phyloP scores from a whole-genome alignment of 2,113 vertebrate species.

The Danionella cerebrum region DNA sequence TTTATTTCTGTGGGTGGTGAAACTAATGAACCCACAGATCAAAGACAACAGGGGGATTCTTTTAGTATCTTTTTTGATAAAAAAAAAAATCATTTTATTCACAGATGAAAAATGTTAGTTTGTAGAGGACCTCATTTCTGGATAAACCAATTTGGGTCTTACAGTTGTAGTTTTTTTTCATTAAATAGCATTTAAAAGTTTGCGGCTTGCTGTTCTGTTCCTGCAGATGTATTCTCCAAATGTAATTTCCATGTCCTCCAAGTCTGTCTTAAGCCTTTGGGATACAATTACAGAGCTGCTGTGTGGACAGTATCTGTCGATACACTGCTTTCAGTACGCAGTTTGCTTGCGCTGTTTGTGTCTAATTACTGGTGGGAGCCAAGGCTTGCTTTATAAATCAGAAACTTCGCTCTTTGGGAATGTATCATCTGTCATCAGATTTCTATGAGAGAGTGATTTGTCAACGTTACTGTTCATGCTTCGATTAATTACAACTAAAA shows the following conservation, averaged over 20 bases:
- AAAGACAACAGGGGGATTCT: background rate
- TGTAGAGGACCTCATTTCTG: background rate
- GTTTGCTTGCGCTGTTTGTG: constrained; percentile 30
- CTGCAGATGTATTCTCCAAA: constrained; percentile 24
- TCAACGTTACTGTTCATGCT: constrained; percentile 25
- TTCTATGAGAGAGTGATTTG: constrained; percentile 39
- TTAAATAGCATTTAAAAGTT: constrained; percentile 36
- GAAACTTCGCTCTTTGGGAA: constrained; percentile 14
- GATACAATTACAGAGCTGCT: constrained; percentile 33
- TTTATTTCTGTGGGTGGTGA: background rate
- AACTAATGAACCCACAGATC: background rate
- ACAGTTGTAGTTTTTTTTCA: constrained; percentile 11
- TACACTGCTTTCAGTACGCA: constrained; percentile 23
- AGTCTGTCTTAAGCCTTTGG: constrained; percentile 36
- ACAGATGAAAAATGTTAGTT: background rate
- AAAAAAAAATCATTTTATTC: constrained; percentile 9
- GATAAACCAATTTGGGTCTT: constrained; percentile 20
- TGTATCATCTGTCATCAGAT: constrained; percentile 16
- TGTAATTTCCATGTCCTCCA: constrained; percentile 37
- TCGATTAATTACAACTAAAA: constrained; percentile 40
- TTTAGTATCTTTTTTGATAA: constrained; percentile 6
- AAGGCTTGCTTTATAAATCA: constrained; percentile 17
- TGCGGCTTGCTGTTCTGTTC: constrained; percentile 22
- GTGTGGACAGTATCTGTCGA: constrained; percentile 27
- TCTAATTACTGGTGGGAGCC: constrained; percentile 32